Base-by-base conservation (phyloP, 92 coral and sea anemone genomes). In the Zoanthus solanderi region DNA sequence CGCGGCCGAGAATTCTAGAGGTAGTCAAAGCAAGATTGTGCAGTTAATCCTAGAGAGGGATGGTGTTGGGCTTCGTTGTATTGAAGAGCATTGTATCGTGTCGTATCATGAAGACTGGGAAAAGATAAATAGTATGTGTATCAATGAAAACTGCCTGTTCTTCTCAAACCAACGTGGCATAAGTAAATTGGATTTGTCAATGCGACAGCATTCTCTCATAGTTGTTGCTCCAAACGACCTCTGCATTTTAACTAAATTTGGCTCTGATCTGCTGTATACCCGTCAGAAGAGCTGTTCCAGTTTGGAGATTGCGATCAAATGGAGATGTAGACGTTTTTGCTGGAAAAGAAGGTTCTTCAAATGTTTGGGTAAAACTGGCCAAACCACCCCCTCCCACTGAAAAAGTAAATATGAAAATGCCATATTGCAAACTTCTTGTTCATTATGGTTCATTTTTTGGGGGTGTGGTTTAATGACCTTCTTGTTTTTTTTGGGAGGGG, bases 241-340 rank as follows among this genome's bases (percentile, higher is more conserved):
- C 86, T 83, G 89, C 90, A 91, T 65, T 81, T 87, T 87, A 87
- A 88, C 90, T 91, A 87, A 90, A 82, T 90, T 83, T 90, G 88
- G 85, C 63, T 75, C 86, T 83, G 88, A 90, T 75, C 88, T 91
- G 86, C 93, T 87, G 76, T 83, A 87, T 72, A 87, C 88, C 88
- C 83, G 72, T 91, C 93, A 83, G 89, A 57, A 81, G 52, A 86
- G 86, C 65, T 57, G 65, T 57, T 57, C 23, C 65, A 57, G 65
- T 57, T 57, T 57, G 65, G 65, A 13, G 65, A 12, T 83, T 87
- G 74, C 53, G 89, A 77, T 78, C 78, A 89, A 46, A 72, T 88
- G 94, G 91, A 45, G 89, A 78, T n/a, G 89, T 50, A 9, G 75
- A 83, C 45, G 91, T 91, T 68, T 88, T 87, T 31, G 90, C 92